These are phyloP conservation scores for Barypeithes pellucidus DNA, from an alignment of 2,888 invertebrate species.

Conservation along the genomic window DNA sequence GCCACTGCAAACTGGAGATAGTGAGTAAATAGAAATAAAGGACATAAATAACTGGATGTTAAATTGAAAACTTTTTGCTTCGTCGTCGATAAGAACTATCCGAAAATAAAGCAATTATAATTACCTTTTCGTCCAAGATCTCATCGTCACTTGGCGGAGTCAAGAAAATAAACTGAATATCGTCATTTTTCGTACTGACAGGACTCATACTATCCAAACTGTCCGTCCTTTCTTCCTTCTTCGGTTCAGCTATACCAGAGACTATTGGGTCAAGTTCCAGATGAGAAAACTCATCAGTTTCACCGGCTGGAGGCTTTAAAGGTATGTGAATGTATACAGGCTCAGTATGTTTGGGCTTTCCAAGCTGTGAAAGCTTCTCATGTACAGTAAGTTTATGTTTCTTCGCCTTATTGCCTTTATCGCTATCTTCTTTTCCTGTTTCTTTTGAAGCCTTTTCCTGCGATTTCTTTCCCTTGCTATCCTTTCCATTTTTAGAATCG, in stretches of 20 bases:
- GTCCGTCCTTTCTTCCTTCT: slow-evolving; percentile 54
- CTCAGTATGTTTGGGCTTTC: slow-evolving; percentile 52
- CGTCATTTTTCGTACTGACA: slow-evolving; percentile 53
- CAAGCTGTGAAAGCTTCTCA: slow-evolving; percentile 51
- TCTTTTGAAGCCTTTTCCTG: slow-evolving; percentile 46
- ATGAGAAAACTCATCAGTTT: slow-evolving; percentile 68
- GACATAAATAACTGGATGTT: too few relatives aligned
- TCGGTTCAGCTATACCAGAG: slow-evolving; percentile 3
- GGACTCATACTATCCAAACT: slow-evolving; percentile 55
- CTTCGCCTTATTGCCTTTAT: slow-evolving; percentile 48
- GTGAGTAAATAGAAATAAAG: too few relatives aligned
- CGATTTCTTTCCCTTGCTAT: slow-evolving; percentile 13
- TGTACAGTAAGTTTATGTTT: slow-evolving; percentile 44
- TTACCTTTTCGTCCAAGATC: slow-evolving; percentile 64
- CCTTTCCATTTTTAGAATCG: slow-evolving; percentile 53
- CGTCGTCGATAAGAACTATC: too few relatives aligned
- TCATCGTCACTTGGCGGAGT: slow-evolving; percentile 70
- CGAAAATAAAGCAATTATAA: too few relatives aligned
- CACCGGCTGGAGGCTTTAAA: slow-evolving; percentile 67
- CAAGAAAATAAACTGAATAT: slow-evolving; percentile 67
- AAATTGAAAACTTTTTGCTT: too few relatives aligned
- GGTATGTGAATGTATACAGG: slow-evolving; percentile 69
- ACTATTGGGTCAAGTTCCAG: slow-evolving; percentile 61
- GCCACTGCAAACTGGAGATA: too few relatives aligned
- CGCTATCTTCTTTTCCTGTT: slow-evolving; percentile 45